phyloP scores from a whole-genome alignment of 2,113 vertebrate species.

The Xenus cinereus region DNA sequence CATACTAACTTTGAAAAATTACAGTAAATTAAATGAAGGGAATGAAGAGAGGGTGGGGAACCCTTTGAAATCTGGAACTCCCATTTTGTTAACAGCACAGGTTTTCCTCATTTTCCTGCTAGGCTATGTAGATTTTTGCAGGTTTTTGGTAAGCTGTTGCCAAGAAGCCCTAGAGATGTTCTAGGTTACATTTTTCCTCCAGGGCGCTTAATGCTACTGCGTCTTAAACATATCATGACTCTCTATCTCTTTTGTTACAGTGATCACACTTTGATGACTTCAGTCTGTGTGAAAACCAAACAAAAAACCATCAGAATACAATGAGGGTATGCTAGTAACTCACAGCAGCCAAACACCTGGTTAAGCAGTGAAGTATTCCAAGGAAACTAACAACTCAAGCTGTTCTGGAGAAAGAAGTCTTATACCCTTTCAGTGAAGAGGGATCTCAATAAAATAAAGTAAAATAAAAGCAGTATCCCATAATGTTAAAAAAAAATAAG shows the following conservation, averaged over 20 bases:
- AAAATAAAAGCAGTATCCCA: background rate
- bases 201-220: background rate
- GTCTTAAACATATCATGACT: background rate
- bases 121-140: background rate
- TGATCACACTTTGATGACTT: background rate
- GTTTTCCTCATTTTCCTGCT: background rate
- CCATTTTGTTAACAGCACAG: background rate
- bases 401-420: background rate
- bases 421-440: background rate
- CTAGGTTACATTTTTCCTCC: background rate
- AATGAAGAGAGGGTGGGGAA: background rate
- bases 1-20: slow-evolving; percentile 61
- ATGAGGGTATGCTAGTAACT: background rate
- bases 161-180: slow-evolving; percentile 15
- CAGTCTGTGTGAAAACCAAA: background rate
- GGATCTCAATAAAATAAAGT: background rate
- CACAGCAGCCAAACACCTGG: slow-evolving; percentile 15
- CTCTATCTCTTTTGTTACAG: background rate
- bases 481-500: background rate
- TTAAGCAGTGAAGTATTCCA: background rate
- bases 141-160: background rate
- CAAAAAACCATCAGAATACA: background rate
- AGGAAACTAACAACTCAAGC: background rate
- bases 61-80: slow-evolving; percentile 5
- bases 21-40: slow-evolving; percentile 13